These are phyloP conservation scores for Arrhopalites spinosus DNA, from an alignment of 2,888 invertebrate genomes.

Conservation along the genomic window DNA sequence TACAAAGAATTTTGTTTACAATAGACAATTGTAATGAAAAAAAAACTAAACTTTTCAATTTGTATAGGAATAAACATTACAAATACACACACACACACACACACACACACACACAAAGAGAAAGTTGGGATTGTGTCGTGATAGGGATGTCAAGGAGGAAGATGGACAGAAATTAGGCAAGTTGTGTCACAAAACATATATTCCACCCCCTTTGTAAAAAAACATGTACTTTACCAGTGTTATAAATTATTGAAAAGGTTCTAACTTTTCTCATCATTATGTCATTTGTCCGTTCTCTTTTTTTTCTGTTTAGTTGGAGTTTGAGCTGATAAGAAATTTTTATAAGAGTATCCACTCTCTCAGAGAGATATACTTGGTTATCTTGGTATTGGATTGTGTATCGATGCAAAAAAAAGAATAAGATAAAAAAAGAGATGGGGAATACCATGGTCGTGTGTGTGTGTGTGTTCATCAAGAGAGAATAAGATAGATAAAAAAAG, in stretches of 20 bases:
- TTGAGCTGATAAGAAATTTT: background rate
- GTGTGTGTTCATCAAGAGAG: background rate
- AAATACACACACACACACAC: too few relatives aligned
- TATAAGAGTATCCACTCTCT: too few relatives aligned
- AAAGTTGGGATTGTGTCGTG: background rate
- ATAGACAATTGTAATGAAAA: background rate
- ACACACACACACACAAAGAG: too few relatives aligned
- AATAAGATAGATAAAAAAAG: background rate
- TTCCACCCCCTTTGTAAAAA: background rate
- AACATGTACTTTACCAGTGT: background rate
- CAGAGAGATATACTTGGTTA: too few relatives aligned
- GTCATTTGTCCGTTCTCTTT: slow-evolving; percentile 5
- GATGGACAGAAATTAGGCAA: slow-evolving; percentile 21
- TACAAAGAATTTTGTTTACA: background rate
- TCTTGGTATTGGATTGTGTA: background rate
- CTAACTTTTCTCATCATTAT: slow-evolving; percentile 30
- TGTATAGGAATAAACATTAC: too few relatives aligned
- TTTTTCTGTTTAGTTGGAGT: background rate
- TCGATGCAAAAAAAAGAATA: background rate
- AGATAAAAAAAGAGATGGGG: background rate
- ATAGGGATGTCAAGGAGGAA: slow-evolving; percentile 22
- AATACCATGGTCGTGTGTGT: background rate
- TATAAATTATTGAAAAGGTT: slow-evolving; percentile 35
- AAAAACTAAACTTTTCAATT: slow-evolving; percentile 2
- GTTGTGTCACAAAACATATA: slow-evolving; percentile 4